Percentiles rank a stretch among this genome's conserved stretches.
phyloP scores from a whole-genome alignment of 1,140 invertebrate species.

The Drosophila micromelanica region DNA sequence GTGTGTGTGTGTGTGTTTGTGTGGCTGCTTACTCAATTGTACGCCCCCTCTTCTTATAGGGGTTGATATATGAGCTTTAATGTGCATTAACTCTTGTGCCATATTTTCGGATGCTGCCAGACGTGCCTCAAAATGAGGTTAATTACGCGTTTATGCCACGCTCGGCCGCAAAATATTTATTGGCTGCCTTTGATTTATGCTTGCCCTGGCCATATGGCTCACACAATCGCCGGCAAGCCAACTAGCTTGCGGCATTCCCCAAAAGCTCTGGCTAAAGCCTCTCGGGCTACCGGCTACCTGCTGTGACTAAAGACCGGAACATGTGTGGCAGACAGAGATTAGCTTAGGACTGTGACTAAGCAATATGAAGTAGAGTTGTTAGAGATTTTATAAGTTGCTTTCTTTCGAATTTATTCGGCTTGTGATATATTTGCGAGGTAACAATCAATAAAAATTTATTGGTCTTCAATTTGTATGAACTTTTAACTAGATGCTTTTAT shows the following conservation, averaged over 20 bases:
- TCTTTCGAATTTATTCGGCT: not conserved
- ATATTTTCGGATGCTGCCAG: slow-evolving; percentile 38
- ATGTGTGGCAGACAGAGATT: slow-evolving; percentile 28
- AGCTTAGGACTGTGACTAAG: slow-evolving; percentile 12
- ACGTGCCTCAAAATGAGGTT: slow-evolving; percentile 59
- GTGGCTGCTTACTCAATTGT: not conserved
- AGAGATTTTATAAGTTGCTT: not conserved
- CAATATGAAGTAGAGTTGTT: not conserved
- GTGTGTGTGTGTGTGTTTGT: slow-evolving; percentile 39
- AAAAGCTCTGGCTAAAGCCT: slow-evolving; percentile 3
- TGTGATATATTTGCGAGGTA: too few relatives aligned
- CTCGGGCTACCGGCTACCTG: slow-evolving; percentile 25
- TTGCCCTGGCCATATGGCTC: slow-evolving; percentile 42
- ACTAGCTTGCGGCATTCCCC: slow-evolving; percentile 26
- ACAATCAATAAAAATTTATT: too few relatives aligned
- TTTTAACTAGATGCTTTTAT: too few relatives aligned
- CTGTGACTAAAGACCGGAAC: slow-evolving; percentile 28
- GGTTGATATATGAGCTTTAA: slow-evolving; percentile 80
- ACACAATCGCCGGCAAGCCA: not conserved
- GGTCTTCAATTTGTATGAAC: too few relatives aligned
- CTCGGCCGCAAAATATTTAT: slow-evolving; percentile 69
- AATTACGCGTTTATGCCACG: slow-evolving; percentile 72
- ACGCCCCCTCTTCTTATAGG: slow-evolving; percentile 29
- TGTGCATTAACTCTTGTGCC: slow-evolving; percentile 70
- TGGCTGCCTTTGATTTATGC: slow-evolving; percentile 74